A percentile compares a stretch with the other conserved stretches of the same genome.
phyloP scores from a whole-genome alignment of 2,797 vertebrate genomes.

The Cirrhinus molitorella region DNA sequence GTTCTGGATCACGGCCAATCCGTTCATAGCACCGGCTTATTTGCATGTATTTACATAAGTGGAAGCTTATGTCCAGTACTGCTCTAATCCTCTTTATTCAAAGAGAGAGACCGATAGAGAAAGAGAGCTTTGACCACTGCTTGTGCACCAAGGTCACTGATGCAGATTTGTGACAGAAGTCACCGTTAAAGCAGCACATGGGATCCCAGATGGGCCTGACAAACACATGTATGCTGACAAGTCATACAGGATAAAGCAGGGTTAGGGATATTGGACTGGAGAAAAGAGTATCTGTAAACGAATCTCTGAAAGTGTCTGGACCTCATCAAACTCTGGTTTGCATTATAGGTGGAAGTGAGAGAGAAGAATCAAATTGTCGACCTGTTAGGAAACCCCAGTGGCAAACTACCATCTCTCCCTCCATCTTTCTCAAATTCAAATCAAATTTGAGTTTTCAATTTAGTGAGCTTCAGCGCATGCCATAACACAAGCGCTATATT shows the following conservation, averaged over 20 bases:
- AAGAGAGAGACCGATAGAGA: slow-evolving; percentile 34
- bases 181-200: slow-evolving; percentile 28
- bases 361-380: slow-evolving; percentile 1
- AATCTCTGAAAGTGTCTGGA: slow-evolving; percentile 13
- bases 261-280: neutral
- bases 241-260: neutral
- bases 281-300: neutral
- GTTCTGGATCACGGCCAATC: slow-evolving; percentile 50
- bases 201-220: slow-evolving; percentile 43
- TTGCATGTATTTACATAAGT: slow-evolving; percentile 62
- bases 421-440: neutral
- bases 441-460: neutral
- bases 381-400: neutral
- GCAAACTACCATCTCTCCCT: neutral
- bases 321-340: slow-evolving; percentile 16
- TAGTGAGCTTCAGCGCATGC: neutral
- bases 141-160: slow-evolving; percentile 32
- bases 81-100: slow-evolving; percentile 55
- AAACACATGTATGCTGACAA: slow-evolving; percentile 32
- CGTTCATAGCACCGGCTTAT: slow-evolving; percentile 52
- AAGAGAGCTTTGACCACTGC: slow-evolving; percentile 37
- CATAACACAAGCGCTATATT: neutral
- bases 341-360: slow-evolving; percentile 6
- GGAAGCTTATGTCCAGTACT: slow-evolving; percentile 56
- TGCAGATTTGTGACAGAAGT: slow-evolving; percentile 44